Conservation (phyloP, 2,797 vertebrate genomes). For the Pelochelys cantorii region DNA sequence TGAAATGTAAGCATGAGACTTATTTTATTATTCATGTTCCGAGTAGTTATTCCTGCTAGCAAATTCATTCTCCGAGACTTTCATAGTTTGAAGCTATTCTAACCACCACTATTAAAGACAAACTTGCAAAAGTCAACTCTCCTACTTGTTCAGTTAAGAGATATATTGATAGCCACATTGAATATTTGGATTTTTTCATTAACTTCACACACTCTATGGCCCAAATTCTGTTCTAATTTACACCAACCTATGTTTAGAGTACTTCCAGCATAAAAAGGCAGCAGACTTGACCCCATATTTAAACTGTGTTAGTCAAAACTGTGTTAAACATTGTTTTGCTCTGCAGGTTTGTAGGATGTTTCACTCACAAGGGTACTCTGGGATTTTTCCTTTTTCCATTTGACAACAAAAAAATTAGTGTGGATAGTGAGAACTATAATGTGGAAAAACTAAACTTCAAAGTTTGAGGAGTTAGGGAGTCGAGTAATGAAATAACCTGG, state of each 20-base stretch:
- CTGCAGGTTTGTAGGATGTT: neutral
- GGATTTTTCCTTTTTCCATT: neutral
- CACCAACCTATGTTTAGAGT: accelerated
- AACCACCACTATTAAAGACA: neutral
- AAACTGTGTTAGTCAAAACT: neutral
- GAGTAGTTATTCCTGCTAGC: neutral
- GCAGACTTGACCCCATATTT: neutral
- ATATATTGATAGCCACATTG: neutral
- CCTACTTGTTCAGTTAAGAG: neutral
- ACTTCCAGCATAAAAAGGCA: neutral
- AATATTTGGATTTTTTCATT: neutral
- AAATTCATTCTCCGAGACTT: neutral
- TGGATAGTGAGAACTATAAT: neutral
- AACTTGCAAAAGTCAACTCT: neutral
- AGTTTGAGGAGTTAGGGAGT: neutral
- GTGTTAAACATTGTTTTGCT: neutral
- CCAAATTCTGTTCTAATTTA: neutral
- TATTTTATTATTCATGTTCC: neutral
- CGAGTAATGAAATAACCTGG: neutral
- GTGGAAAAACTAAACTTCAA: neutral
- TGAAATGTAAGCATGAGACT: neutral
- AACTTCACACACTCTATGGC: accelerated
- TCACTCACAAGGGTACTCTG: neutral
- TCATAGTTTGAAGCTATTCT: neutral
- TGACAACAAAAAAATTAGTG: neutral